Base-by-base conservation (phyloP, 1,140 invertebrate genomes). In the Mylabris phalerata region DNA sequence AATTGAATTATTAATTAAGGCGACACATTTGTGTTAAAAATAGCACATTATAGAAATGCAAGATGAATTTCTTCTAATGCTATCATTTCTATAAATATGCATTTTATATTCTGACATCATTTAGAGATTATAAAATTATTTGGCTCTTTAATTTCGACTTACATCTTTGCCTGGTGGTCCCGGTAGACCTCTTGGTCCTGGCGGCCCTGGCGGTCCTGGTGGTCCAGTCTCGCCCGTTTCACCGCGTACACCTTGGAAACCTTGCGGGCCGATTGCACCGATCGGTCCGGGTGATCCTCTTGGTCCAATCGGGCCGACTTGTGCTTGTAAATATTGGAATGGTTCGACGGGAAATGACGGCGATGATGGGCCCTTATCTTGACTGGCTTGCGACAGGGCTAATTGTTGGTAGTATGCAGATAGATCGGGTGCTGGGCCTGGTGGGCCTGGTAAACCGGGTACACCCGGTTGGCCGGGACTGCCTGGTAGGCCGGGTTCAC, bases 91-190 rank as follows among this genome's bases (percentile, higher is more conserved):
- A 32, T 5, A 32, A 32, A 32, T 32, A 32, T 32, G 32, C 9
- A 42, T 10, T 40, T 40, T 40, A 40, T 40, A 42, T 11, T 42
- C 41, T 42, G 11, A 10, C 9, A n/a, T 10, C 41, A 42, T 10
- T 4, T 42, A 7, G 9, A 7, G n/a, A 42, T 42, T 3, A 42
- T 3, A 39, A 50, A 7, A 2, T n/a, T 3, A 10, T 49, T 24
- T 10, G n/a, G 6, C 11, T 10, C 25, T 2, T 38, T 4, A 43
- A 10, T 25, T 24, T 39, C 41, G 48, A 50, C 73, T 79, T 78
- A 89, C 88, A 74, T 92, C 88, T 79, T 90, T 90, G 65, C 89
- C 89, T 3, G 86, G 80, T 47, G 82, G 66, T 52, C 89, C 89
- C 40, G 83, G 80, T 9, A 85, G 74, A 57, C 86, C 85, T 64